Evolutionary conservation across 2,797 vertebrate genomes (phyloP), one percentile per base, ranked within the genome.

Genomic region (Halcyon chelicuti): DNA sequence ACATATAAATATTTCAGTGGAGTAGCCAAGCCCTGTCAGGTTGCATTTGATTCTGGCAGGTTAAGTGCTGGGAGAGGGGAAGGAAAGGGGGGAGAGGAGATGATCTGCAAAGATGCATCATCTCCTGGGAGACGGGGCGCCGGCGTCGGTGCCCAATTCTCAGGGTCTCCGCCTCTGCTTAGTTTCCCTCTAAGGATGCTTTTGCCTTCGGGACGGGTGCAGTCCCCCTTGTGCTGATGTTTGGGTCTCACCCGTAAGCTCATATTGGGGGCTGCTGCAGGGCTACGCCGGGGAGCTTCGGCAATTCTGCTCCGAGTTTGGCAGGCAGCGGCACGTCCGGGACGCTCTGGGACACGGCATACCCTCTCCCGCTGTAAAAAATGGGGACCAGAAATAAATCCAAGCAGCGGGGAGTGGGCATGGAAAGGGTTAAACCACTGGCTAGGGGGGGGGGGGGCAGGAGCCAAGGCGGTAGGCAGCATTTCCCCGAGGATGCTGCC

Each of bases 1-100:
- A 62, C 26, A 18, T 7, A 88, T 96, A 74, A 97, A 97, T 97
- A 95, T 94, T 97, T 95, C 74, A 97, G 75, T 0, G 2, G 49
- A 70, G 71, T 31, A 85, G 83, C 88, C 7, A 20, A 87, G 83
- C 40, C 28, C 83, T 94, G 96, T 96, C 97, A 93, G 71, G 42
- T 92, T 10, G 88, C 74, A 74, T 96, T 91, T 93, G 61, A 60
- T 96, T 87, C 74, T 78, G 88, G 55, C n/a, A 60, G 63, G 5
- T 14, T 86, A 86, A 95, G 47, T 13, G 73, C 73, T 14, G 47
- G 23, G 33, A 65, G 52, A 47, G n/a, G 12, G 28, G 25, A 28
- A 39, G 54, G 52, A 25, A 55, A 49, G n/a, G 11, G 12, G 29
- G 42, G 21, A 31, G 47, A 22, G 29, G 44, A 47, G 52, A 74